A percentile compares a stretch with the other conserved stretches of the same genome.
Evolutionary conservation across 2,797 vertebrate species (phyloP).

Genomic region (Sandelia bainsii): DNA sequence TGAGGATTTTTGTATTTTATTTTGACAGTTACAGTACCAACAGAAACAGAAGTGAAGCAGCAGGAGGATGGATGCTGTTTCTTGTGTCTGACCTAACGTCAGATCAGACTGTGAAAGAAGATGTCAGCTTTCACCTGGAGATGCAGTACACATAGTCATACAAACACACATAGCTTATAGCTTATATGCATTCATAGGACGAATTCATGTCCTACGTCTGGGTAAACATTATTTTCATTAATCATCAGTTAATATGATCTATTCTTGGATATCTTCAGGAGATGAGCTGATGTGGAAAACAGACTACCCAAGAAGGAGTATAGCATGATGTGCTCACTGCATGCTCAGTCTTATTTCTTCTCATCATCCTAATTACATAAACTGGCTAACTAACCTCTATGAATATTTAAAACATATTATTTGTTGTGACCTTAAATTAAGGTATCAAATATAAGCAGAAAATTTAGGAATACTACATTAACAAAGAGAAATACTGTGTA

Average conservation of each 20-base stretch:
- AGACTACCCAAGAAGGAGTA: conserved; percentile 22
- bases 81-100: conserved; percentile 15
- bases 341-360: conserved; percentile 26
- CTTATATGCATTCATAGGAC: conserved; percentile 1
- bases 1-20: not conserved
- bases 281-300: conserved; percentile 33
- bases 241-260: conserved; percentile 35
- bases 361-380: conserved; percentile 58
- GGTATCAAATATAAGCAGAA: conserved; percentile 29
- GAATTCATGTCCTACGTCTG: not conserved
- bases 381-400: conserved; percentile 58
- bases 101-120: conserved; percentile 11
- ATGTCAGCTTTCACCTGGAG: not conserved
- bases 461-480: conserved; percentile 43
- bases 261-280: conserved; percentile 31
- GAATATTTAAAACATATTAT: conserved; percentile 65
- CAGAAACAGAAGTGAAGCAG: conserved; percentile 14
- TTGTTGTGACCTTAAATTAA: conserved; percentile 41
- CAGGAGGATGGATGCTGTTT: not conserved
- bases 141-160: conserved; percentile 10
- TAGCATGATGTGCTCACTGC: conserved; percentile 15
- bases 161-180: not conserved
- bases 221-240: conserved; percentile 29
- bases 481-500: not conserved
- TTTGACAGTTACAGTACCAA: conserved; percentile 15